phyloP scores from a whole-genome alignment of 2,888 invertebrate species.

The Exephanes ischioxanthus region DNA sequence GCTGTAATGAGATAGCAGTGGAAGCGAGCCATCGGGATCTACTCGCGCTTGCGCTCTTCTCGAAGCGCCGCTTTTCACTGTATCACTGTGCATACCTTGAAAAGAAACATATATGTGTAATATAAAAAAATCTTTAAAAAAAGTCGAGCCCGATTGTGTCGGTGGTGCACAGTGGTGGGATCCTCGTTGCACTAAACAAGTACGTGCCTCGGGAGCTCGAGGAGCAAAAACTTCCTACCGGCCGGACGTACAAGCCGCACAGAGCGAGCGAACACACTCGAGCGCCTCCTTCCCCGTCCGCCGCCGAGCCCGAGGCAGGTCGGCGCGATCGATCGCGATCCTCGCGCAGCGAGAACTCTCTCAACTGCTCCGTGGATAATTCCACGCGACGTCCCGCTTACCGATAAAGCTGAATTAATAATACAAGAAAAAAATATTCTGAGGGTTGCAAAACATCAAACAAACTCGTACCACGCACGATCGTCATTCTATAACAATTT shows the following conservation, averaged over 20 bases:
- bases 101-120: slow-evolving; percentile 13
- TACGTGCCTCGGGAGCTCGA: slow-evolving; percentile 35
- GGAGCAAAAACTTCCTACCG: slow-evolving; percentile 62
- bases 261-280: slow-evolving; percentile 47
- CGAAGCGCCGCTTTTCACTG: slow-evolving; percentile 2
- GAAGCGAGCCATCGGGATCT: neutral
- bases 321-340: slow-evolving; percentile 42
- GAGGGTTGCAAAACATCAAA: neutral
- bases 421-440: neutral
- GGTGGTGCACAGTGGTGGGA: slow-evolving; percentile 18
- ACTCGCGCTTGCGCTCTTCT: neutral
- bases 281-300: neutral
- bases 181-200: slow-evolving; percentile 35
- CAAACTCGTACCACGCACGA: neutral
- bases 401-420: slow-evolving; percentile 8
- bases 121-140: neutral
- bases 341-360: slow-evolving; percentile 20
- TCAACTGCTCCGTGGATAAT: slow-evolving; percentile 27
- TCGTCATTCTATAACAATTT: neutral
- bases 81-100: slow-evolving; percentile 11
- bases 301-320: slow-evolving; percentile 29
- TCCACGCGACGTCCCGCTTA: slow-evolving; percentile 1
- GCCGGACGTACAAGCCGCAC: slow-evolving; percentile 57
- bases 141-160: slow-evolving; percentile 7
- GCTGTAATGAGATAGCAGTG: slow-evolving; percentile 13